Conservation (phyloP, 2,888 invertebrate genomes). For the Ephialtes manifestator region DNA sequence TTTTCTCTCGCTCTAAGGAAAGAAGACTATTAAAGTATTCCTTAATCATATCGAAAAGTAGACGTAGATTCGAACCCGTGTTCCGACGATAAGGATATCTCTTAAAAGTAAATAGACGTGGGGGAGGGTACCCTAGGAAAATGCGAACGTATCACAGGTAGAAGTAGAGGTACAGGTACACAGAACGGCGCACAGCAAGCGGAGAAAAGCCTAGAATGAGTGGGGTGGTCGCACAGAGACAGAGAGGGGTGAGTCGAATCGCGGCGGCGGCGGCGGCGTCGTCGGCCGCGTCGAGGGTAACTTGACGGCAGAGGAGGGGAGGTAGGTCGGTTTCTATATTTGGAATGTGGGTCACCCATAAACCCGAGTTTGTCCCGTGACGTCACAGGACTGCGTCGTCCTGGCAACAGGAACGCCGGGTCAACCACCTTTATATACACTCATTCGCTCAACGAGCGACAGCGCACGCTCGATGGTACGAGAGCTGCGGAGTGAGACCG, state of each 20-base stretch:
- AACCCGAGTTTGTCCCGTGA: constrained; percentile 84
- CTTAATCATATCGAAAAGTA: neutral
- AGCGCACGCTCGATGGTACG: constrained; percentile 26
- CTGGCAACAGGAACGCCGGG: constrained; percentile 84
- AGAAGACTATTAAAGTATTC: neutral
- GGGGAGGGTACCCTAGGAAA: neutral
- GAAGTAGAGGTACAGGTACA: constrained; percentile 10
- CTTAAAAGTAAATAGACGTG: constrained; percentile 14
- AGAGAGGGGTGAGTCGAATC: constrained; percentile 67
- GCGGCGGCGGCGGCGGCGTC: constrained; percentile 70
- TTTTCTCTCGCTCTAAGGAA: neutral
- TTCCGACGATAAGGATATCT: constrained; percentile 9
- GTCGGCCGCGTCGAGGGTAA: constrained; percentile 56
- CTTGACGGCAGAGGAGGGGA: constrained; percentile 49
- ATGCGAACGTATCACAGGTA: constrained; percentile 10
- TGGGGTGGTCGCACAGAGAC: constrained; percentile 63
- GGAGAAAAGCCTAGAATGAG: constrained; percentile 14
- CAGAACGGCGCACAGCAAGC: constrained; percentile 25
- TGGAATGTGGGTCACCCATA: constrained; percentile 85
- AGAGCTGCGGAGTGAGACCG: constrained; percentile 20
- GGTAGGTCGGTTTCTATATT: constrained; percentile 82
- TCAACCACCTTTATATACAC: constrained; percentile 79
- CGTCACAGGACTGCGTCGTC: constrained; percentile 83
- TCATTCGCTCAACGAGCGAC: constrained; percentile 29
- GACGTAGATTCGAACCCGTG: neutral